Evolutionary conservation across 1,140 invertebrate species (phyloP).

Genomic region (Cardiocondyla obscurior): DNA sequence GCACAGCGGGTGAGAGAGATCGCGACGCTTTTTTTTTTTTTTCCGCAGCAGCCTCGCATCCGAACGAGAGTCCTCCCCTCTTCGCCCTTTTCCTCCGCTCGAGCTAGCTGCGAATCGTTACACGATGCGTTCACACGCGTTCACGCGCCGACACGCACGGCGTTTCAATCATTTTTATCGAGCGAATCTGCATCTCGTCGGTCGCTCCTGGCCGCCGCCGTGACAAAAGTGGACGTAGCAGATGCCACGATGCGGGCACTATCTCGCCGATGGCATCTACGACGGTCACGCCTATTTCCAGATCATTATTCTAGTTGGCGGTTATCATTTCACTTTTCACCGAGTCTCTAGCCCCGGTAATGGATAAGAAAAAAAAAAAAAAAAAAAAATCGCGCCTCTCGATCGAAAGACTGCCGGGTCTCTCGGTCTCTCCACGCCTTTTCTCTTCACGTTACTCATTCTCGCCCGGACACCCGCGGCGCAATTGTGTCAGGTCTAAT

Average conservation of each 20-base stretch:
- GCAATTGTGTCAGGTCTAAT: constrained; percentile 75
- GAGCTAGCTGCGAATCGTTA: constrained; percentile 25
- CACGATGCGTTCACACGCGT: constrained; percentile 41
- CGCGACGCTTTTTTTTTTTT: not conserved
- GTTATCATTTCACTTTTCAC: constrained; percentile 76
- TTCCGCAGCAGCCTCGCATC: not conserved
- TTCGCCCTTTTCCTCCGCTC: too few relatives aligned
- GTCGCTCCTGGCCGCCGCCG: not conserved
- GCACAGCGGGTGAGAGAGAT: not conserved
- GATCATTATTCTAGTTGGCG: constrained; percentile 73
- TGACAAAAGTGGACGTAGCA: constrained; percentile 55
- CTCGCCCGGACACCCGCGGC: constrained; percentile 70
- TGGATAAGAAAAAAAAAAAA: constrained; percentile 57
- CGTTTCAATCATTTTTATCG: constrained; percentile 60
- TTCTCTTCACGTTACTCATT: constrained; percentile 13
- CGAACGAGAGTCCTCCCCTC: not conserved
- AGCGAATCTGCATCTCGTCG: constrained; percentile 58
- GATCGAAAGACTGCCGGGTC: not conserved
- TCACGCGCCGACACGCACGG: constrained; percentile 2
- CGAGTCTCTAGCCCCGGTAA: constrained; percentile 59
- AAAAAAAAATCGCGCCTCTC: too few relatives aligned
- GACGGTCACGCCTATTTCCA: constrained; percentile 64
- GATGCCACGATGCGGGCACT: constrained; percentile 70
- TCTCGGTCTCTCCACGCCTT: not conserved
- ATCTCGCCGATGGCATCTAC: constrained; percentile 65